These are phyloP conservation scores for Cirrhinus mrigala DNA, from an alignment of 2,797 vertebrate species.

Conservation along the genomic window DNA sequence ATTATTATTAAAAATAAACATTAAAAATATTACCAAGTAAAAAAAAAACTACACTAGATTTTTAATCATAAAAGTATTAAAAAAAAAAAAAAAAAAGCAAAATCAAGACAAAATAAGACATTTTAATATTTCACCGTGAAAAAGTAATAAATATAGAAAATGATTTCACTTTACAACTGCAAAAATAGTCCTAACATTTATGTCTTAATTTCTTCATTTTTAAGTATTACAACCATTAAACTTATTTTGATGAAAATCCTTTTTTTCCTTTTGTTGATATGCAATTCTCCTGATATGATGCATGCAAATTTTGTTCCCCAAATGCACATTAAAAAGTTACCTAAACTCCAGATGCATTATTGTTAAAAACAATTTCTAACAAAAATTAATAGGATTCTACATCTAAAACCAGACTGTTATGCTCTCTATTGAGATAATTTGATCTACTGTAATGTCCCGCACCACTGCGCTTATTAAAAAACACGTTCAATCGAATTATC, in stretches of 20 bases:
- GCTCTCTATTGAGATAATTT: background rate
- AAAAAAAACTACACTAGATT: too few species aligned
- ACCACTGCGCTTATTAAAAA: conserved; percentile 4
- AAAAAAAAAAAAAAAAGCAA: background rate
- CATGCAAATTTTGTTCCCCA: background rate
- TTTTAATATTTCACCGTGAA: background rate
- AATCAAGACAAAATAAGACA: background rate
- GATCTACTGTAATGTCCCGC: conserved; percentile 13
- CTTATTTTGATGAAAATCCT: background rate
- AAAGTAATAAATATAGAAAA: background rate
- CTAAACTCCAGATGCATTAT: background rate
- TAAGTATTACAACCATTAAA: background rate
- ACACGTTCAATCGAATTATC: background rate
- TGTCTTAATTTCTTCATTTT: background rate
- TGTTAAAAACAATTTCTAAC: background rate
- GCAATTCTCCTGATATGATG: background rate
- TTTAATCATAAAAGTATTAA: too few species aligned
- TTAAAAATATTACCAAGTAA: too few species aligned
- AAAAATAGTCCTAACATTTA: background rate
- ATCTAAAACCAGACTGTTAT: background rate
- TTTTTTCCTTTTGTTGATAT: background rate
- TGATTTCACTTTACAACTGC: background rate
- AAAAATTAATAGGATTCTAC: background rate
- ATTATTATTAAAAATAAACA: too few species aligned
- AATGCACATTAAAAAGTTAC: background rate